Conservation (phyloP, 2,888 invertebrate genomes). For the Tolmerus cingulatus region DNA sequence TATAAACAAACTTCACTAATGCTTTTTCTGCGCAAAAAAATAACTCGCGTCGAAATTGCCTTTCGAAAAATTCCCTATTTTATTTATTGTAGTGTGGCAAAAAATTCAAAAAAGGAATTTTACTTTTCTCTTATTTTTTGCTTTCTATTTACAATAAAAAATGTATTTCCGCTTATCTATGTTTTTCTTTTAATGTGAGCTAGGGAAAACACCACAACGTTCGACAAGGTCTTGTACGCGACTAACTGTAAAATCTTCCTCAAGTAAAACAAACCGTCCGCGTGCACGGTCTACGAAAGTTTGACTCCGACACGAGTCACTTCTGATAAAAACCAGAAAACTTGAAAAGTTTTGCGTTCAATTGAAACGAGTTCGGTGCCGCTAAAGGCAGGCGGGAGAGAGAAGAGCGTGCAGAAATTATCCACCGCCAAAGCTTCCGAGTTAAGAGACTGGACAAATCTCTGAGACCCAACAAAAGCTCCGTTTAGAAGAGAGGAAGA, state of each 20-base stretch:
- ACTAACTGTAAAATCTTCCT: slow-evolving; percentile 63
- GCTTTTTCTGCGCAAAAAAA: background rate
- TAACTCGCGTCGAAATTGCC: background rate
- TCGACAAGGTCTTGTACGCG: slow-evolving; percentile 65
- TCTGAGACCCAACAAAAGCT: background rate
- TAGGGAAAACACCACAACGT: slow-evolving; percentile 61
- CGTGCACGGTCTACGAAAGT: slow-evolving; percentile 45
- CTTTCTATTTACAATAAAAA: slow-evolving; percentile 50
- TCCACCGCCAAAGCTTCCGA: background rate
- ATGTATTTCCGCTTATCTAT: background rate
- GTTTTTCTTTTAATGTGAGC: background rate
- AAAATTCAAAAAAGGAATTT: slow-evolving; percentile 18
- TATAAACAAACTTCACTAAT: background rate
- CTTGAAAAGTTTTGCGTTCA: slow-evolving; percentile 17
- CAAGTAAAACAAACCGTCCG: slow-evolving; percentile 40
- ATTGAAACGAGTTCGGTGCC: background rate
- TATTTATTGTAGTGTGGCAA: background rate
- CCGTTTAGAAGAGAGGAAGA: background rate
- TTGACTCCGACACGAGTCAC: slow-evolving; percentile 13
- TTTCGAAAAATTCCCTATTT: background rate
- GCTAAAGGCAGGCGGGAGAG: background rate
- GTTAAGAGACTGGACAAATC: background rate
- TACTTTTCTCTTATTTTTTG: slow-evolving; percentile 17
- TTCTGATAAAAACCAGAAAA: slow-evolving; percentile 30
- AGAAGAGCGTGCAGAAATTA: background rate